Conservation (phyloP, 1,140 invertebrate genomes). For the Eurytemora carolleeae region DNA sequence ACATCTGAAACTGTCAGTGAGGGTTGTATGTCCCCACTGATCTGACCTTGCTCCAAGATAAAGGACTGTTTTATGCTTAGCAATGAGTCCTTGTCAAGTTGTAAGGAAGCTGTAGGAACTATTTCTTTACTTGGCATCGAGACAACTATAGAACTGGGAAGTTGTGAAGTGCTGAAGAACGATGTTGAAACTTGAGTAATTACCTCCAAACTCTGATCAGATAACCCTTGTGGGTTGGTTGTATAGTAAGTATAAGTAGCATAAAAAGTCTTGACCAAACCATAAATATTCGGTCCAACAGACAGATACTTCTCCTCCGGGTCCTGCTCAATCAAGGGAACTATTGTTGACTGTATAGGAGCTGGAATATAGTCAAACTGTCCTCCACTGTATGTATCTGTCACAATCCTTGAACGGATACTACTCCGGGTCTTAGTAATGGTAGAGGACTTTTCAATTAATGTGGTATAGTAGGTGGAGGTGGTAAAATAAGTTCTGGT, state of each 20-base stretch:
- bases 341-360: neutral
- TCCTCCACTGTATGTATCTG: neutral
- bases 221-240: neutral
- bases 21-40: no score
- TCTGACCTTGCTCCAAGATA: no score
- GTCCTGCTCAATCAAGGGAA: neutral
- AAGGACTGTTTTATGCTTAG: no score
- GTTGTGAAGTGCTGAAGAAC: conserved; percentile 1
- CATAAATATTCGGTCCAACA: conserved; percentile 13
- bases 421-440: conserved; percentile 13
- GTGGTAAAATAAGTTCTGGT: conserved; percentile 15
- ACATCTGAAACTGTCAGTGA: no score
- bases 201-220: conserved; percentile 1
- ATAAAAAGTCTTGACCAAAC: conserved; percentile 9
- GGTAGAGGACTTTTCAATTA: conserved; percentile 1
- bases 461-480: conserved; percentile 11
- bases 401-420: conserved; percentile 9
- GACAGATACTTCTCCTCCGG: conserved; percentile 13
- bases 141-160: neutral
- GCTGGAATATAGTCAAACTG: neutral
- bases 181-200: conserved; percentile 14
- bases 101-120: no score
- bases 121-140: no score
- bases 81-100: no score
- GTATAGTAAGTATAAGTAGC: conserved; percentile 13